Base-by-base conservation (phyloP, 2,113 vertebrate species). In the Muntiacus muntjak region DNA sequence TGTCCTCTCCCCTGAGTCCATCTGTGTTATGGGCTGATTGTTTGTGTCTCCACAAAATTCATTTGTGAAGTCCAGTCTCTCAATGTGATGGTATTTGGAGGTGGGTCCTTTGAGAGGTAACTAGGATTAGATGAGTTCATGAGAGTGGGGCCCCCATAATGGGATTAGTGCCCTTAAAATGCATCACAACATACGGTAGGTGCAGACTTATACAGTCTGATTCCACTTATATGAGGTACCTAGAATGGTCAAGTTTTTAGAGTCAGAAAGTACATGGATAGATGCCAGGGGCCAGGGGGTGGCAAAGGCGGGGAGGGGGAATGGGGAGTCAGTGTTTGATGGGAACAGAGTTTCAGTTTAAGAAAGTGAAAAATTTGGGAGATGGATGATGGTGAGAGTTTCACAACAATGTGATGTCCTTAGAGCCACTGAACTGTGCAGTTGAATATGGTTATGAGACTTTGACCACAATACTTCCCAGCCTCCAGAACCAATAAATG, bases 301-400 rank as follows among this genome's bases (percentile, higher is more conserved):
- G n/a, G n/a, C 64, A 71, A 40, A 71, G n/a, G n/a, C 0, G 0
- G 10, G n/a, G n/a, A 40, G n/a, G 2, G n/a, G 2, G 0, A 6
- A 36, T 12, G n/a, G 9, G 5, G 67, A 40, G 19, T 40, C 40
- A 71, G n/a, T 40, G n/a, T 71, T 23, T 40, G 19, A 71, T 40
- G n/a, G 67, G 10, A 71, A 23, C 19, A 71, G n/a, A 23, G n/a
- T 6, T 71, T 71, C 67, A 40, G 67, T 71, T 40, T 40, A 23
- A 71, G 67, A 71, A 40, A 40, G 67, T 40, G 67, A 23, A 71
- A 71, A 40, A 71, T 71, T 71, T 2, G 1, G 67, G n/a, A 40
- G 67, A 71, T 36, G n/a, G 67, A 40, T 23, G 19, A 10, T 40
- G n/a, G n/a, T 40, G 10, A 40, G n/a, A 23, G n/a, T 10, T 1